phyloP scores from a whole-genome alignment of 1,140 invertebrate species.

The Aphis gossypii region DNA sequence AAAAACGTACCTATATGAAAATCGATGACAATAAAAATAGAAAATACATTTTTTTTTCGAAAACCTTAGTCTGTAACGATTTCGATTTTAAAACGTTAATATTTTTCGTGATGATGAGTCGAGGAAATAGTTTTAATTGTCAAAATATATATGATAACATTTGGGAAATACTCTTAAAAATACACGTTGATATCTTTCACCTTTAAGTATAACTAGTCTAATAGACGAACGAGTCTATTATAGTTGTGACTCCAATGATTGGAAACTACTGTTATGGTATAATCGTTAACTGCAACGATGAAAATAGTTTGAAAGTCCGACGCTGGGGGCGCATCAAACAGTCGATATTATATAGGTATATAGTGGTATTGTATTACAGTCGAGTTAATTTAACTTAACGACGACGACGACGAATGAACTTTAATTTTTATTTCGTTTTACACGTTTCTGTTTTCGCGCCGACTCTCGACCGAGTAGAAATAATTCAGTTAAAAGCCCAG shows the following conservation, averaged over 20 bases:
- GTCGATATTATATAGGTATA: not conserved
- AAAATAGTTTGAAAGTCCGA: not conserved
- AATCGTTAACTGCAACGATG: not conserved
- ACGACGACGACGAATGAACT: not conserved
- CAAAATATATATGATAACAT: too few relatives aligned
- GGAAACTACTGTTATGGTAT: not conserved
- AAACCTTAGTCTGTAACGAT: too few relatives aligned
- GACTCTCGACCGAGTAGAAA: not conserved
- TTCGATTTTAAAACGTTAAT: too few relatives aligned
- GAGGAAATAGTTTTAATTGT: too few relatives aligned
- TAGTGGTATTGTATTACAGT: not conserved
- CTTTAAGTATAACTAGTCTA: not conserved
- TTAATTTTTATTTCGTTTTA: not conserved
- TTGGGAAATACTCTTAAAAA: not conserved
- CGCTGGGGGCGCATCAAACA: too few relatives aligned
- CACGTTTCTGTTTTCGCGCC: not conserved
- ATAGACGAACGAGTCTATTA: too few relatives aligned
- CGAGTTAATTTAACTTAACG: not conserved
- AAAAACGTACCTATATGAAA: not conserved
- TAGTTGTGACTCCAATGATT: too few relatives aligned
- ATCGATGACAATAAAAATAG: too few relatives aligned
- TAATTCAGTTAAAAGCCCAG: not conserved
- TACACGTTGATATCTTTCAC: not conserved
- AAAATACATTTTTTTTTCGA: too few relatives aligned
- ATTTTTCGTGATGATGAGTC: too few relatives aligned